phyloP scores from a whole-genome alignment of 23 tunicate species.

The Ciona savignyi region DNA sequence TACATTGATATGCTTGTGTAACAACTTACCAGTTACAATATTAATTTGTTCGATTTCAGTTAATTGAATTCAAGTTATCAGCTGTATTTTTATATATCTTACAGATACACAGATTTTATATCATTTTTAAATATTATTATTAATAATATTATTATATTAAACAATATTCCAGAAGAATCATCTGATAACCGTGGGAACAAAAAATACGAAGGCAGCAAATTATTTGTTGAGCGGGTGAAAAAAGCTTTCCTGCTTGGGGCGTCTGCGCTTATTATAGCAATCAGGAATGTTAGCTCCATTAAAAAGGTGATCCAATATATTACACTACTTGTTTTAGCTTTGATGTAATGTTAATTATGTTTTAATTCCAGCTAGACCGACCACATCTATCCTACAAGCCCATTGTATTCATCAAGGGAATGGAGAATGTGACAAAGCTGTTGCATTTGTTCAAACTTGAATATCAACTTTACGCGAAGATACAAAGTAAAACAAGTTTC shows the following conservation, averaged over 20 bases:
- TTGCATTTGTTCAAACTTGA: conserved; percentile 17
- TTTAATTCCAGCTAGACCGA: conserved; percentile 11
- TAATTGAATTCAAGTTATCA: no score
- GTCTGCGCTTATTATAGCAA: conserved; percentile 18
- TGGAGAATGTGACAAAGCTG: conserved; percentile 30
- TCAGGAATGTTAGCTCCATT: not conserved
- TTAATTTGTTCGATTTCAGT: no score
- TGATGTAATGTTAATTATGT: no score
- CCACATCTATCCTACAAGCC: conserved; percentile 22
- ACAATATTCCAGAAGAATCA: no score
- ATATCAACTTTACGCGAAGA: conserved; percentile 8
- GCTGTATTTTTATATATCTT: no score
- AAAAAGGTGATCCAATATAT: no score
- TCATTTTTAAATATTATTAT: no score
- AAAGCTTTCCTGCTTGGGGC: conserved; percentile 20
- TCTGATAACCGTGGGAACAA: conserved; percentile 22
- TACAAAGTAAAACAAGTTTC: conserved; percentile 9
- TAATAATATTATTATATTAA: no score
- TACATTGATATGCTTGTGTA: no score
- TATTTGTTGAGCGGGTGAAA: conserved; percentile 8
- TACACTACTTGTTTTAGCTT: no score
- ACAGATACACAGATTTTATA: no score
- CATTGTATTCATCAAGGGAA: conserved; percentile 12
- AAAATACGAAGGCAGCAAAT: not conserved
- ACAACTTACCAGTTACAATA: no score